Percentiles rank a stretch among this genome's conserved stretches.
Conservation (phyloP, 2,113 vertebrate species). For the Actenoides lindsayi region DNA sequence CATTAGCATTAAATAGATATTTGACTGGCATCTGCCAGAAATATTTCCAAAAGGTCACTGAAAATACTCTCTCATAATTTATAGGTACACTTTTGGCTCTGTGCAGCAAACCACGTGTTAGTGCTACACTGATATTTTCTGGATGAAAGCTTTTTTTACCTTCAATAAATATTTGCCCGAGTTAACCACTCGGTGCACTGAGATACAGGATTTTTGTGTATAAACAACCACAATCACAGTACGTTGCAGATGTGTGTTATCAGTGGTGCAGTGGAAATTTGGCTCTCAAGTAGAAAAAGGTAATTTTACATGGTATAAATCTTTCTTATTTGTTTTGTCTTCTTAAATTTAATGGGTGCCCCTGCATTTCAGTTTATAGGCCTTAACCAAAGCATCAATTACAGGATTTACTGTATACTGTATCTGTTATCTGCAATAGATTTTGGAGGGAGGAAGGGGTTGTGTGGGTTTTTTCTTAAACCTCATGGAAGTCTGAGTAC, state of each 20-base stretch:
- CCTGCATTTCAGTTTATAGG: background rate
- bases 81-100: background rate
- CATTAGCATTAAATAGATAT: background rate
- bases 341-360: background rate
- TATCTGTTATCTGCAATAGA: background rate
- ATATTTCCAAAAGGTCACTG: background rate
- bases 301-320: background rate
- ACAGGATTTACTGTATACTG: background rate
- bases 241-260: background rate
- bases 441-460: background rate
- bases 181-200: background rate
- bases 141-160: background rate
- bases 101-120: background rate
- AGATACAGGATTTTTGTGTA: background rate
- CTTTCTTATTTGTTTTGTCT: background rate
- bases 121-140: background rate
- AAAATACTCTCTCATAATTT: background rate
- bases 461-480: background rate
- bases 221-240: background rate
- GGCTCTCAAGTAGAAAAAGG: background rate
- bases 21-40: background rate
- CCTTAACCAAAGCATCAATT: background rate
- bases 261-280: background rate
- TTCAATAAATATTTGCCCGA: background rate
- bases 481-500: background rate